Evolutionary conservation across 2,113 vertebrate genomes (phyloP), one percentile per base, ranked within the genome.

Genomic region (Tychaedon coryphoeus): DNA sequence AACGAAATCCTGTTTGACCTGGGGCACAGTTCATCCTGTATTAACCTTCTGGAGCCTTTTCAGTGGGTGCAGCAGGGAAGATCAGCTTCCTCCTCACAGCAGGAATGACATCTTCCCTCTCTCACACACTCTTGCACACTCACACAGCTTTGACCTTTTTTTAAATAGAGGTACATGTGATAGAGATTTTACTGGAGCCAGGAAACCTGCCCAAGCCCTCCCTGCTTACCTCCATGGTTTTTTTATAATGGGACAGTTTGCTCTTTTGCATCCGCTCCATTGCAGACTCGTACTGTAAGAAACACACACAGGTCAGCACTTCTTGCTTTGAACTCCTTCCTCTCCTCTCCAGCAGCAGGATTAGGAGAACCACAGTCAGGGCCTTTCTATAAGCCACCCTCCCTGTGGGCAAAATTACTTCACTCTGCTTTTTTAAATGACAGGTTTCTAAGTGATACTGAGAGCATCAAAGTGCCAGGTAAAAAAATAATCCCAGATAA

Each of bases 201-300:
- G 76, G 43, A 64, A 64, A 48, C 6, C 22, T 58, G 24, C 71
- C 33, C 51, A 64, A 51, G n/a, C 53, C 45, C 43, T 54, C 53
- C 56, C 24, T 67, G 33, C 98, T 98, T 97, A 99, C 99, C 74
- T 99, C 99, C 95, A 98, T 98, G 38, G 98, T 98, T 97, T 99
- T 99, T 98, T 99, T 99, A 79, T 99, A 98, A 25, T 98, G 96
- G 3, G 98, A 98, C 69, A 99, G 94, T 92, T 99, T 99, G 95
- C 72, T 98, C 98, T 99, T 99, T 19, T 99, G 99, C 50, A 98
- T 92, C 4, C 98, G 98, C 47, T 99, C 99, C 98, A 99, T 99
- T 19, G 98, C 96, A 16, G 78, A 95, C 92, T 99, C 99, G 1
- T 98, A 99, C 99, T 99, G 97, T 25, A 96, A 96, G 81, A 88